A percentile compares a stretch with the other conserved stretches of the same genome.
These are phyloP conservation scores for Poecile atricapillus DNA, from an alignment of 2,113 vertebrate species.

Conservation along the genomic window DNA sequence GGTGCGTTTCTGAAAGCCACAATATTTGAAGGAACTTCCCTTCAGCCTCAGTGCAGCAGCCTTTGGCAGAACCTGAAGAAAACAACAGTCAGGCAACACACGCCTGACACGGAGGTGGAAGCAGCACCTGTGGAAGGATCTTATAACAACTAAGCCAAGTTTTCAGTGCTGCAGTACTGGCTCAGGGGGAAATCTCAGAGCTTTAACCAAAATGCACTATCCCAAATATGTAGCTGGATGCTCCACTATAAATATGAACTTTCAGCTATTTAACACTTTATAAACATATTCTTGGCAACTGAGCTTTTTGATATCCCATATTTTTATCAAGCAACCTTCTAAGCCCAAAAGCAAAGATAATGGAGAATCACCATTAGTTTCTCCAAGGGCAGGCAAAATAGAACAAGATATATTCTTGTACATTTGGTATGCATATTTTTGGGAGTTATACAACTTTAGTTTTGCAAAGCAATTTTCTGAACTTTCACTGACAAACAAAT, in stretches of 20 bases:
- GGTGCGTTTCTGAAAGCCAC: not conserved
- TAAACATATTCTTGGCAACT: not conserved
- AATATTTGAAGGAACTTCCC: not conserved
- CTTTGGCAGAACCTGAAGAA: not conserved
- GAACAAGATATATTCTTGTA: not conserved
- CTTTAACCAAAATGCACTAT: not conserved
- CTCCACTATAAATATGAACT: not conserved
- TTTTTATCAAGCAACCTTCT: not conserved
- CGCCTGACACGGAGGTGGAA: not conserved
- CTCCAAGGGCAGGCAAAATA: not conserved
- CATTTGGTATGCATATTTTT: conserved; percentile 21
- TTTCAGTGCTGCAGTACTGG: not conserved
- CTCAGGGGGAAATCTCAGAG: not conserved
- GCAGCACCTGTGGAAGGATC: not conserved
- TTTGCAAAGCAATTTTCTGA: conserved; percentile 63
- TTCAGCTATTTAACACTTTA: not conserved
- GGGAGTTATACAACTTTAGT: conserved; percentile 29
- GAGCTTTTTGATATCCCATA: not conserved
- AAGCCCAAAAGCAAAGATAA: not conserved
- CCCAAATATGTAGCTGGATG: not conserved
- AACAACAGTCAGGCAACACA: not conserved
- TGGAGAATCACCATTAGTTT: not conserved
- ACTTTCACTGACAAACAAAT: conserved; percentile 62
- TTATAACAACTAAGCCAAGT: not conserved
- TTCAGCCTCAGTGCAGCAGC: not conserved